Evolutionary conservation across 2,888 invertebrate species (phyloP), one percentile per base, ranked within the genome.

Genomic region (Rhabditoides inermis): DNA sequence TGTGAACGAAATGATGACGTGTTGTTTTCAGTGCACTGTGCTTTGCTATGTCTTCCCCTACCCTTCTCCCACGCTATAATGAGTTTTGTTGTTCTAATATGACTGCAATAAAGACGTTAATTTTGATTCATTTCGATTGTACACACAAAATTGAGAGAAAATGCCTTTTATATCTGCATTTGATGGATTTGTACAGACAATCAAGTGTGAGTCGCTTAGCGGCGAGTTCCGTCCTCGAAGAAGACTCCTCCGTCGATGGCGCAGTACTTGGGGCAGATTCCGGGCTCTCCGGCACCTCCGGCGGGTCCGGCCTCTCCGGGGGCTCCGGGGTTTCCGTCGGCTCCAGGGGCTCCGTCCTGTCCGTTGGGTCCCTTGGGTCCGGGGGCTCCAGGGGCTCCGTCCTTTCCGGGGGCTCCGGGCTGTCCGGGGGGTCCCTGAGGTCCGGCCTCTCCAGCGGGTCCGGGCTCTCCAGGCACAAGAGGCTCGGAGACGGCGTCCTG

Each of bases 341-440:
- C 49, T 58, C 68, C 68, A 41, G 68, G 68, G 50, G 59, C 58
- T 62, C 69, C 69, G 45, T 68, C 65, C 50, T 61, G 56, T 52
- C 73, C 72, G 32, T 58, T 59, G 53, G 68, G 63, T 64, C 71
- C 71, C 48, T 70, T 65, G 45, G 65, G 67, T 58, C 71, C 71
- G 28, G 64, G 60, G 6, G 57, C 48, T 51, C 63, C 63, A 46
- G 58, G 51, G 28, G 50, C 51, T 54, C 60, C 60, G 37, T 60
- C 60, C 45, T 45, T 40, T 55, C 60, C 60, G 37, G 60, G 56
- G 48, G 46, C 45, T 47, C 60, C 60, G 42, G 60, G 60, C 27
- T 52, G 49, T 51, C 60, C 60, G 20, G 60, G 50, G 55, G 58
- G 58, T 51, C 61, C 61, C 36, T 53, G 56, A 45, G 55, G 57